Conservation (phyloP, 1,140 invertebrate genomes). For the Drosophila oshimai region DNA sequence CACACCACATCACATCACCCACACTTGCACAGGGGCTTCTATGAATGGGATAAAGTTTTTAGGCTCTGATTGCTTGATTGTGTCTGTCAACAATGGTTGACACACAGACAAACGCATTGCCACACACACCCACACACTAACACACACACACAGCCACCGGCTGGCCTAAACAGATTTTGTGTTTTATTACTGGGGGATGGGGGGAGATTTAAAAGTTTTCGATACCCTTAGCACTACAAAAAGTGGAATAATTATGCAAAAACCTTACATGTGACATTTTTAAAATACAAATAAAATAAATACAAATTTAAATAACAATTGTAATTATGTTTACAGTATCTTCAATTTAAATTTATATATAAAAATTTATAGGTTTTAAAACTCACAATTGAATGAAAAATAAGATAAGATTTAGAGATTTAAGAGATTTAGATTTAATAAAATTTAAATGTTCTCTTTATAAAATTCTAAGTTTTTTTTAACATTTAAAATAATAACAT, state of each 20-base stretch:
- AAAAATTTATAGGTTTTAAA: too few relatives aligned
- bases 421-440: too few relatives aligned
- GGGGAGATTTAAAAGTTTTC: constrained; percentile 15
- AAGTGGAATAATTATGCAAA: background rate
- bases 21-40: background rate
- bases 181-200: background rate
- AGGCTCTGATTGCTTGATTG: constrained; percentile 80
- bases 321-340: too few relatives aligned
- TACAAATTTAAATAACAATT: too few relatives aligned
- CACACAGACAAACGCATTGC: constrained; percentile 6
- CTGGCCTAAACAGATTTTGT: constrained; percentile 37
- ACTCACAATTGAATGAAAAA: too few relatives aligned
- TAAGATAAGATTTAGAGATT: too few relatives aligned
- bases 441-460: too few relatives aligned
- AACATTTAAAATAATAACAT: too few relatives aligned
- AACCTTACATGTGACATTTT: too few relatives aligned
- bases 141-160: background rate
- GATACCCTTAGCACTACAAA: constrained; percentile 1
- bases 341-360: too few relatives aligned
- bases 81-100: constrained; percentile 71
- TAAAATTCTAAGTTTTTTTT: too few relatives aligned
- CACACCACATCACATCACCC: background rate
- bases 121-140: background rate
- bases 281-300: too few relatives aligned
- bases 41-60: constrained; percentile 69